Evolutionary conservation across 2,797 vertebrate genomes (phyloP).

Genomic region (Micromesistius poutassou): DNA sequence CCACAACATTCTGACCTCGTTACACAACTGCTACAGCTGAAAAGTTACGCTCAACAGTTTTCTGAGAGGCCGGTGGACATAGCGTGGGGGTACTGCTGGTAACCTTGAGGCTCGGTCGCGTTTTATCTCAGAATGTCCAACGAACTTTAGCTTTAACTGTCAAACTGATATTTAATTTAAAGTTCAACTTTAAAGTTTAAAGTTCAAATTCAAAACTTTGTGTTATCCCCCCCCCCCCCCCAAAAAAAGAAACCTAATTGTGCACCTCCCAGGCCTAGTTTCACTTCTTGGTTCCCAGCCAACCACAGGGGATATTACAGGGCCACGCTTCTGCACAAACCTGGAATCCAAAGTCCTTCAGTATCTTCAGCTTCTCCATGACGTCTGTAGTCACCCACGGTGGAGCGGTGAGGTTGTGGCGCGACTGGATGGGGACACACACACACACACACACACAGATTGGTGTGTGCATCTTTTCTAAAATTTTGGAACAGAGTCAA

Average conservation of each 20-base stretch:
- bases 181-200: too few species aligned
- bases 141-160: too few species aligned
- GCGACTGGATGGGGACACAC: slow-evolving; percentile 52
- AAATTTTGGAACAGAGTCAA: too few species aligned
- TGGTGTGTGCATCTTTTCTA: too few species aligned
- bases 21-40: neutral
- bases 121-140: too few species aligned
- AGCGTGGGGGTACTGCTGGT: too few species aligned
- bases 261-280: neutral
- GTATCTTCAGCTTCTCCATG: slow-evolving; percentile 70
- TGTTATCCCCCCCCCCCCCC: too few species aligned
- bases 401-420: slow-evolving; percentile 78
- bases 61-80: too few species aligned
- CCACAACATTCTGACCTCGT: neutral
- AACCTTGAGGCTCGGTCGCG: too few species aligned
- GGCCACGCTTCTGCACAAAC: neutral
- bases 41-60: neutral
- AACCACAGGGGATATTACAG: neutral
- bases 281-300: neutral
- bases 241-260: neutral
- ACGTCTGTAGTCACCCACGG: slow-evolving; percentile 82
- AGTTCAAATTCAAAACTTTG: too few species aligned
- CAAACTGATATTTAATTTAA: too few species aligned
- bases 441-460: neutral
- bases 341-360: slow-evolving; percentile 82